Percentiles rank a stretch among this genome's conserved stretches.
These are phyloP conservation scores for Halcyon smyrnensis DNA, from an alignment of 2,797 vertebrate species.

Conservation along the genomic window DNA sequence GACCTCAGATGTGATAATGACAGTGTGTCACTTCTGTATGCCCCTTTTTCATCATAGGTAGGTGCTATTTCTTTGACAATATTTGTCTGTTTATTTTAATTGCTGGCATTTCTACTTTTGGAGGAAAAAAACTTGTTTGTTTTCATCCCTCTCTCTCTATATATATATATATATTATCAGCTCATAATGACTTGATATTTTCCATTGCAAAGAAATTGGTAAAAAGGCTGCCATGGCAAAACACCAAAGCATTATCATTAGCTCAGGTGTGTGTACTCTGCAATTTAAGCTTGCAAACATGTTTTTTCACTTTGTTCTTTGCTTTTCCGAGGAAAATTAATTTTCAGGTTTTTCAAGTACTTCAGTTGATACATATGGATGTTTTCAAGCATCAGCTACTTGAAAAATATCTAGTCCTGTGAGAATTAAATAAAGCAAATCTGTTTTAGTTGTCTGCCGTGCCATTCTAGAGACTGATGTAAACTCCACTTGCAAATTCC, in stretches of 20 bases:
- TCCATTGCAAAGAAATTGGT: constrained; percentile 18
- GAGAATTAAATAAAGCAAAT: constrained; percentile 64
- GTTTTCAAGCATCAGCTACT: constrained; percentile 38
- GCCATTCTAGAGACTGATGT: constrained; percentile 28
- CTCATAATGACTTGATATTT: constrained; percentile 9
- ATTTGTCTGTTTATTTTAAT: not conserved
- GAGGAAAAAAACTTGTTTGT: not conserved
- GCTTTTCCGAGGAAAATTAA: constrained; percentile 48
- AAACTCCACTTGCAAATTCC: constrained; percentile 56
- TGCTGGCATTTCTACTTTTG: not conserved
- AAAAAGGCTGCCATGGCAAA: constrained; percentile 40
- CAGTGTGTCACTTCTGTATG: fast-evolving
- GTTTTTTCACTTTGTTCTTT: constrained; percentile 49
- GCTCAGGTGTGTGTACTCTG: not conserved
- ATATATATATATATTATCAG: not conserved
- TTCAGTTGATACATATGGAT: constrained; percentile 53
- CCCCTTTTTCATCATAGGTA: not conserved
- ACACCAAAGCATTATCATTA: constrained; percentile 52
- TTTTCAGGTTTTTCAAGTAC: constrained; percentile 48
- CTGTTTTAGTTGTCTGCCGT: constrained; percentile 42
- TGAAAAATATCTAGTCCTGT: constrained; percentile 45
- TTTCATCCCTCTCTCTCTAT: not conserved
- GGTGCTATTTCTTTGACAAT: not conserved
- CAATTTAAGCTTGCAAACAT: constrained; percentile 52
- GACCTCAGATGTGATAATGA: not conserved